Evolutionary conservation across 1,140 invertebrate species (phyloP).

Genomic region (Plodia interpunctella): DNA sequence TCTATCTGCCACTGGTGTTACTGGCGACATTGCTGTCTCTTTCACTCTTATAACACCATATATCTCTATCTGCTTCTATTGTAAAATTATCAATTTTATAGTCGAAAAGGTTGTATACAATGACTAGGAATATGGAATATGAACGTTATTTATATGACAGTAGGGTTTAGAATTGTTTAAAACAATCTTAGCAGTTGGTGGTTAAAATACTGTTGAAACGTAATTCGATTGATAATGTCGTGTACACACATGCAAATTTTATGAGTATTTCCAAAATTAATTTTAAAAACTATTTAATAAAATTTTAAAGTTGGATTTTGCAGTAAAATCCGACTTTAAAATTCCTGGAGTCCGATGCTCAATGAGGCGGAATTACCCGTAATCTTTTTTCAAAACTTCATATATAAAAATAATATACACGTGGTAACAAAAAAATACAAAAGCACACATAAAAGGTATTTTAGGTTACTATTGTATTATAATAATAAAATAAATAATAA

Average conservation of each 20-base stretch:
- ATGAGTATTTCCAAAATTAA: too few relatives aligned
- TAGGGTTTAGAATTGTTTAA: not conserved
- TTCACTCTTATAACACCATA: slow-evolving; percentile 25
- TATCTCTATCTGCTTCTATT: slow-evolving; percentile 33
- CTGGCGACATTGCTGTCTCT: slow-evolving; percentile 42
- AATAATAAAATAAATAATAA: too few relatives aligned
- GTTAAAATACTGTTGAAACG: slow-evolving; percentile 1
- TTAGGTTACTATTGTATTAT: too few relatives aligned
- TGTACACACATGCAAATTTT: not conserved
- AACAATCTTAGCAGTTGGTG: not conserved
- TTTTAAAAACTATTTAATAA: too few relatives aligned
- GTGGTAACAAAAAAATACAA: too few relatives aligned
- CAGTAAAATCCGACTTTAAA: too few relatives aligned
- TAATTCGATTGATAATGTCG: slow-evolving; percentile 7
- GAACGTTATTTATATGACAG: not conserved
- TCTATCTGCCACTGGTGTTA: slow-evolving; percentile 54
- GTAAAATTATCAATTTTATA: slow-evolving; percentile 18
- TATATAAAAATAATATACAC: too few relatives aligned
- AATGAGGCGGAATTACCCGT: too few relatives aligned
- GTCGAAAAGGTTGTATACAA: slow-evolving; percentile 1
- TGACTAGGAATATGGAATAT: not conserved
- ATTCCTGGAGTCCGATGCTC: too few relatives aligned
- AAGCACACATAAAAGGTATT: too few relatives aligned
- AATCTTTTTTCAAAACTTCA: too few relatives aligned
- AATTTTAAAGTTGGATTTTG: too few relatives aligned